phyloP scores from a whole-genome alignment of 2,797 vertebrate species.

The Pseudochaenichthys georgianus region DNA sequence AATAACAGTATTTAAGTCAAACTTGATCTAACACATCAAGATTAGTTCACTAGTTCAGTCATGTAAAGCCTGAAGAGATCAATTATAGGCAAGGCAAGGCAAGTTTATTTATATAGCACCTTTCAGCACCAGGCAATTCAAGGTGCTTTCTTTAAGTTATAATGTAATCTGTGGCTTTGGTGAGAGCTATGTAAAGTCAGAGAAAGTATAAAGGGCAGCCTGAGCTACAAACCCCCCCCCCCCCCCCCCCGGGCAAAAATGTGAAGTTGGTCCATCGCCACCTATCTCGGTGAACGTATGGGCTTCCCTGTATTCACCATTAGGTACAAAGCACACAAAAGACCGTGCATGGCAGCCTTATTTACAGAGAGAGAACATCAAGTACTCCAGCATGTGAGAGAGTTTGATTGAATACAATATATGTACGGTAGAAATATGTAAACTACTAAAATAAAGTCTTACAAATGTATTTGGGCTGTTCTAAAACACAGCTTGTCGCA shows the following conservation, averaged over 20 bases:
- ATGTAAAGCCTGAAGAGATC: background rate
- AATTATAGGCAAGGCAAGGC: too few species aligned
- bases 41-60: background rate
- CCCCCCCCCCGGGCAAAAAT: background rate
- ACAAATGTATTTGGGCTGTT: too few species aligned
- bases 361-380: background rate
- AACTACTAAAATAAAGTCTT: too few species aligned
- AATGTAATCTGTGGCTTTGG: background rate
- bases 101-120: too few species aligned
- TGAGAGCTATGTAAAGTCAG: constrained; percentile 2
- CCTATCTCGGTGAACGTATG: background rate
- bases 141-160: too few species aligned
- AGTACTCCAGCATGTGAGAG: background rate
- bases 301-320: background rate
- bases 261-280: background rate
- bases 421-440: background rate
- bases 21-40: background rate
- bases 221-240: constrained; percentile 4
- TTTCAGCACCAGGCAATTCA: too few species aligned
- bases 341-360: background rate
- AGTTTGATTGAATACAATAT: background rate
- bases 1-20: background rate
- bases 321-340: background rate
- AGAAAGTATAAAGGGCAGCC: background rate
- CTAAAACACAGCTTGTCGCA: too few species aligned